Conservation (phyloP, 2,797 vertebrate genomes). For the Aulostomus chinensis region DNA sequence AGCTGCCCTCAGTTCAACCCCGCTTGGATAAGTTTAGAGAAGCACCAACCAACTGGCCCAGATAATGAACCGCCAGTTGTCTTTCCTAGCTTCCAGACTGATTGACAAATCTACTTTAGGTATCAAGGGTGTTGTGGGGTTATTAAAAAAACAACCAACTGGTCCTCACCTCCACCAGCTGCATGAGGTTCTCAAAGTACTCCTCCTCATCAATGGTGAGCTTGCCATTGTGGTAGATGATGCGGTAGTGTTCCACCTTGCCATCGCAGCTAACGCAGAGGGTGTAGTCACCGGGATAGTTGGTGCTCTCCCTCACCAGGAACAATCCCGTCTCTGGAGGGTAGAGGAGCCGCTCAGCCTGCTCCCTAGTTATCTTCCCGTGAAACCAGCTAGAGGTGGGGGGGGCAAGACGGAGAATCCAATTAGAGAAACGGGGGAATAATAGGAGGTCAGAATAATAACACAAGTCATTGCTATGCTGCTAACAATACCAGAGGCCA, state of each 20-base stretch:
- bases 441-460: not conserved
- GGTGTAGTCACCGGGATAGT: slow-evolving; percentile 98
- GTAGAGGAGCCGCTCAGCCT: slow-evolving; percentile 91
- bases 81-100: too few relatives aligned
- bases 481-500: too few relatives aligned
- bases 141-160: too few relatives aligned
- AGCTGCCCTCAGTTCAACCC: too few relatives aligned
- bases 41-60: too few relatives aligned
- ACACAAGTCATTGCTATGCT: too few relatives aligned
- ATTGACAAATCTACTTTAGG: too few relatives aligned
- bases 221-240: slow-evolving; percentile 96
- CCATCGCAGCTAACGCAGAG: slow-evolving; percentile 97
- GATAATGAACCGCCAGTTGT: too few relatives aligned
- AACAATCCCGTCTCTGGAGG: slow-evolving; percentile 93
- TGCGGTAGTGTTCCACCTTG: slow-evolving; percentile 99
- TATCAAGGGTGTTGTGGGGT: too few relatives aligned
- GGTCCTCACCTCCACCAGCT: slow-evolving; percentile 96
- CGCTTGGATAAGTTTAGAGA: too few relatives aligned
- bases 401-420: too few relatives aligned
- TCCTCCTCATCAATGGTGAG: slow-evolving; percentile 98
- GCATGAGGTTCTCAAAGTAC: slow-evolving; percentile 99
- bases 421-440: too few relatives aligned
- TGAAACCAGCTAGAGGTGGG: slow-evolving; percentile 91
- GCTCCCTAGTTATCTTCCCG: slow-evolving; percentile 96
- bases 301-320: slow-evolving; percentile 97